phyloP scores from a whole-genome alignment of 2,888 invertebrate genomes.

The Cryptus viduatorius region DNA sequence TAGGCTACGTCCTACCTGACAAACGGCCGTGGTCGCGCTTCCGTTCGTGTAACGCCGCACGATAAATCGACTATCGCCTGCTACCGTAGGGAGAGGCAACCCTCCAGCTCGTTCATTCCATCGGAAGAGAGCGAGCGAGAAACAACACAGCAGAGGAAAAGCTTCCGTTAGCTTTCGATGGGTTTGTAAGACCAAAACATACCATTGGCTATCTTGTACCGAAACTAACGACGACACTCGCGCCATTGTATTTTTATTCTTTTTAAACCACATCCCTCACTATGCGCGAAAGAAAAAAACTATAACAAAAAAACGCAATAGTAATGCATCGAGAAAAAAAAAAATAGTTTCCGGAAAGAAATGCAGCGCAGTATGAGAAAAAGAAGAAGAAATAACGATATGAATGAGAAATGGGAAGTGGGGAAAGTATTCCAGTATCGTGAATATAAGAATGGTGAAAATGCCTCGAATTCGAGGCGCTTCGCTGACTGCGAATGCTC shows the following conservation, averaged over 20 bases:
- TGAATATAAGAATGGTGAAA: slow-evolving; percentile 53
- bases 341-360: not conserved
- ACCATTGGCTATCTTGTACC: slow-evolving; percentile 32
- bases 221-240: slow-evolving; percentile 37
- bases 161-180: not conserved
- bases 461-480: slow-evolving; percentile 55
- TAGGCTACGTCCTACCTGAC: slow-evolving; percentile 44
- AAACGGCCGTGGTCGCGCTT: slow-evolving; percentile 69
- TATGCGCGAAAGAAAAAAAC: not conserved
- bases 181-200: slow-evolving; percentile 30
- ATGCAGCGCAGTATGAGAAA: not conserved
- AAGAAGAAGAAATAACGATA: not conserved
- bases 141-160: slow-evolving; percentile 4
- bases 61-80: slow-evolving; percentile 71
- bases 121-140: slow-evolving; percentile 26
- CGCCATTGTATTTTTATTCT: not conserved
- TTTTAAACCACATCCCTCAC: slow-evolving; percentile 18
- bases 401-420: slow-evolving; percentile 13
- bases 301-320: not conserved
- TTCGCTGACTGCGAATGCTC: slow-evolving; percentile 61
- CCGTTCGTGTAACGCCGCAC: slow-evolving; percentile 69
- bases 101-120: slow-evolving; percentile 60
- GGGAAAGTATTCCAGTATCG: slow-evolving; percentile 23
- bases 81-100: slow-evolving; percentile 61
- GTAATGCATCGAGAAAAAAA: not conserved